Conservation (phyloP, 2,888 invertebrate species). For the Thecophora atra region DNA sequence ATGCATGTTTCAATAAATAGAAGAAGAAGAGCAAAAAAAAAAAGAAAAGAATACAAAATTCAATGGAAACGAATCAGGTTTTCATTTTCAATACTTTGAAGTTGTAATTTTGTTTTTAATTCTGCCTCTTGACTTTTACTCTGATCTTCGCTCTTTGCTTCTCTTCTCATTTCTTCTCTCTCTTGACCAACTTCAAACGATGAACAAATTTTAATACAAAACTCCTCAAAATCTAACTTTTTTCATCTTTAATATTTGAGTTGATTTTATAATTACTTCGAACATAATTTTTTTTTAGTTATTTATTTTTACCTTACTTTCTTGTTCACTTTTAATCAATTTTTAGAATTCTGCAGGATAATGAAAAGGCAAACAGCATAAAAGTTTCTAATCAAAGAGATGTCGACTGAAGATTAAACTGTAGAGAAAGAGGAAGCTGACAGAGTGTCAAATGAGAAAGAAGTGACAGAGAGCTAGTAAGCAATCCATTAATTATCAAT, state of each 20-base stretch:
- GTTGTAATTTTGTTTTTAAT: neutral
- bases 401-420: neutral
- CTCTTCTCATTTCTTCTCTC: neutral
- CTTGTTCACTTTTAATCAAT: neutral
- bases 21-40: neutral
- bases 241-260: conserved; percentile 23
- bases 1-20: no score
- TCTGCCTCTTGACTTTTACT: neutral
- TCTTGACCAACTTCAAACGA: neutral
- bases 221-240: conserved; percentile 28
- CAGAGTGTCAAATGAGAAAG: neutral
- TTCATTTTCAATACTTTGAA: no score
- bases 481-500: no score
- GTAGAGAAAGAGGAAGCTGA: neutral
- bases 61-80: no score
- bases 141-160: no score
- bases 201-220: conserved; percentile 1
- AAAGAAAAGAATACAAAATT: neutral
- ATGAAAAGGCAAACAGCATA: neutral
- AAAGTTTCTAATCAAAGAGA: neutral
- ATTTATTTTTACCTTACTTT: neutral
- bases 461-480: neutral
- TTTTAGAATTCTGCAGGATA: neutral
- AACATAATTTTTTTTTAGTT: conserved; percentile 1
- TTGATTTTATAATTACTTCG: conserved; percentile 23